A percentile compares a stretch with the other conserved stretches of the same genome.
These are phyloP conservation scores for Brevimyrus niger DNA, from an alignment of 2,113 vertebrate species.

Conservation along the genomic window DNA sequence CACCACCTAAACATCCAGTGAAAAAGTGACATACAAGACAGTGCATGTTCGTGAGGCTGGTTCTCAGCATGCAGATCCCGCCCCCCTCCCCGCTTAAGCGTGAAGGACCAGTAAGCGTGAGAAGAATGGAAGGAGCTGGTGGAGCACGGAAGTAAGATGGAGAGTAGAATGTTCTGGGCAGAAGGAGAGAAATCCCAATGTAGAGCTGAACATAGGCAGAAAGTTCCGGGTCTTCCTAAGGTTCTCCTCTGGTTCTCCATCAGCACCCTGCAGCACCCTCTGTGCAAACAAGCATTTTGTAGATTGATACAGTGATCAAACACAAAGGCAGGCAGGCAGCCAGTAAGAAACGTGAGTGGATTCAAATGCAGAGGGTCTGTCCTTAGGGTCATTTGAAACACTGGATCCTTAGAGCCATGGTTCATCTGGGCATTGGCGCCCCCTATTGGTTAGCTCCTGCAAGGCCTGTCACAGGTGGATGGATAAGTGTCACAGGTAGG, in stretches of 20 bases:
- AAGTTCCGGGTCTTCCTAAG: neutral
- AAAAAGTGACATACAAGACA: neutral
- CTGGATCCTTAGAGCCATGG: neutral
- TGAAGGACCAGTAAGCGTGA: neutral
- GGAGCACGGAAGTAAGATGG: constrained; percentile 54
- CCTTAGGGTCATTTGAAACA: neutral
- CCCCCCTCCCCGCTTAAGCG: constrained; percentile 19
- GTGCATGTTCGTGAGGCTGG: neutral
- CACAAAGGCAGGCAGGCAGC: neutral
- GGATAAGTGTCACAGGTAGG: neutral
- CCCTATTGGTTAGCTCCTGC: neutral
- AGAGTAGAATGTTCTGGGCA: constrained; percentile 50
- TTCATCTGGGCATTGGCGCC: neutral
- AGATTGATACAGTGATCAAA: neutral
- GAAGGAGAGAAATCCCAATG: constrained; percentile 41
- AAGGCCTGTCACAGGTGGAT: neutral
- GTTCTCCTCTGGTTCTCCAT: neutral
- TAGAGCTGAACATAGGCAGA: constrained; percentile 36
- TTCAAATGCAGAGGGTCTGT: neutral
- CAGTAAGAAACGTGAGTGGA: neutral
- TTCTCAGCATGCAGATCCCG: neutral
- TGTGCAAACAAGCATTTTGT: neutral
- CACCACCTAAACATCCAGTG: neutral
- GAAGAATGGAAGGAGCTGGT: neutral
- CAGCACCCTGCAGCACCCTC: neutral